A percentile compares a stretch with the other conserved stretches of the same genome.
phyloP scores from a whole-genome alignment of 2,888 invertebrate genomes.

The Abscondita cerata region DNA sequence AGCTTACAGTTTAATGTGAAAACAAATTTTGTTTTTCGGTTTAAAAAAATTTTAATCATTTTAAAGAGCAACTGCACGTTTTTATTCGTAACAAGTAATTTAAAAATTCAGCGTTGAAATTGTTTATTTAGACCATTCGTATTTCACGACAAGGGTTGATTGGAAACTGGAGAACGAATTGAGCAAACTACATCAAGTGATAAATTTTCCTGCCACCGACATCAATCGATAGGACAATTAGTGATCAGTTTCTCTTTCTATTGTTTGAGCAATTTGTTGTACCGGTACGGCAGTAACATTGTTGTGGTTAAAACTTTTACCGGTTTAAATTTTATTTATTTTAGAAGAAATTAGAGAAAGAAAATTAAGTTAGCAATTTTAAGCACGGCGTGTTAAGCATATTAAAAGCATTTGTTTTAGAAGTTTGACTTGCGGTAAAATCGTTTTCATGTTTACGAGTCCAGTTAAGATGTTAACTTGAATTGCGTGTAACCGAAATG shows the following conservation, averaged over 20 bases:
- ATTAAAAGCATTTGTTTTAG: conserved; percentile 11
- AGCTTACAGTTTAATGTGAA: no score
- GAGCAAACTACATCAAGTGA: conserved; percentile 7
- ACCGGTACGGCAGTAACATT: conserved; percentile 18
- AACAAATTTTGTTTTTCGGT: no score
- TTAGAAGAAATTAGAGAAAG: conserved; percentile 12
- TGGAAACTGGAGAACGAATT: conserved; percentile 23
- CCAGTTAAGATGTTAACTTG: conserved; percentile 30
- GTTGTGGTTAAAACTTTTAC: conserved; percentile 12
- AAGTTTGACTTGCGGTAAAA: conserved; percentile 15
- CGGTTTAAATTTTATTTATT: conserved; percentile 15
- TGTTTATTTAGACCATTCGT: conserved; percentile 36
- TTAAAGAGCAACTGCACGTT: not conserved
- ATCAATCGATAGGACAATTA: conserved; percentile 29
- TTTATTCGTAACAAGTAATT: not conserved
- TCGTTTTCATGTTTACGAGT: conserved; percentile 26
- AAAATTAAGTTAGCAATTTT: not conserved
- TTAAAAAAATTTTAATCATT: no score
- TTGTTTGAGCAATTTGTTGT: conserved; percentile 26
- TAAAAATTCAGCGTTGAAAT: conserved; percentile 21
- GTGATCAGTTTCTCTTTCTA: conserved; percentile 27
- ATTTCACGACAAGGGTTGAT: conserved; percentile 34
- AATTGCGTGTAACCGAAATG: conserved; percentile 29
- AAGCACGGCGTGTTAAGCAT: conserved; percentile 3
- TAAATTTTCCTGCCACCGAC: conserved; percentile 23